Evolutionary conservation across 2,888 invertebrate species (phyloP), one percentile per base, ranked within the genome.

Genomic region (Tipula helvola): DNA sequence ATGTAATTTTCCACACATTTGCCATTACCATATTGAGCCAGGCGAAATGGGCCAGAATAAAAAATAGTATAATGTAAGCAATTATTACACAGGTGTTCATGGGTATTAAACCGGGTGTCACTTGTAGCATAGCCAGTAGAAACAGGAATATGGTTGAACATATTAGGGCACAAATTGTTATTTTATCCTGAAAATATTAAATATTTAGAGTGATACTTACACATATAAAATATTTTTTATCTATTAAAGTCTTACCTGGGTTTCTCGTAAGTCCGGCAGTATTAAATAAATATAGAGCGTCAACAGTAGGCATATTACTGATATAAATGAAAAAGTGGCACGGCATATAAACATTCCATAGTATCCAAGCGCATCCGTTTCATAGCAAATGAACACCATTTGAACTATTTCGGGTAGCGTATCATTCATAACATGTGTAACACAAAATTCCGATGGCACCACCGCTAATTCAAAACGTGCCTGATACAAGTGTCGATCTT

Each of bases 21-120:
- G 95, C 93, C 52, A 94, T 93, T 36, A 95, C 93, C 5, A 95
- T 92, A 89, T 95, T 95, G 91, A 95, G 91, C 95, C 95, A 95
- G 89, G 95, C 95, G 91, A 95, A 95, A n/a, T 94, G 93, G 1
- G 94, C 93, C 89, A 95, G 91, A 91, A 95, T 94, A 90, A 94
- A 93, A 88, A 93, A 93, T 89, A 94, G 94, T 8, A 94, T 91
- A 12, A 93, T 88, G 88, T 93, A 94, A 13, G 93, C 94, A 94
- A 89, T 88, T 92, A 90, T 87, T 36, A 85, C 87, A 88, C 88
- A 87, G 83, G 86, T 83, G 28, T 18, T 86, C 52, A 36, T 86
- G 4, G 36, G 83, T 36, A 36, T 86, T 83, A 42, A 1, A 71
- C 71, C 71, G 3, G 85, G 36, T 5, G 57, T 41, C 41, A 87